Evolutionary conservation across 2,797 vertebrate genomes (phyloP).

Genomic region (Propithecus deckenii): DNA sequence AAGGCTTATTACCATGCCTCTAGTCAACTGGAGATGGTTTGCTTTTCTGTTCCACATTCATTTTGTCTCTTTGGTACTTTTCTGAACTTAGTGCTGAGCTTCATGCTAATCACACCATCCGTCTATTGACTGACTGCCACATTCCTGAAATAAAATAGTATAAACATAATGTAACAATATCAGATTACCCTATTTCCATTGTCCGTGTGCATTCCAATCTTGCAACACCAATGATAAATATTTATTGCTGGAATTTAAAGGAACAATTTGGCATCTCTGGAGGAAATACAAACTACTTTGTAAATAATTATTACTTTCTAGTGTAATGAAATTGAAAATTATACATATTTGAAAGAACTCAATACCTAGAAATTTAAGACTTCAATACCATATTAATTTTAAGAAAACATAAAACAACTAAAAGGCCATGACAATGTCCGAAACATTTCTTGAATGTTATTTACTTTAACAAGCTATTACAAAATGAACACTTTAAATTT

Average conservation of each 20-base stretch:
- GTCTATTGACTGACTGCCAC: constrained; percentile 15
- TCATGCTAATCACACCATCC: constrained; percentile 18
- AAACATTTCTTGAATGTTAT: background rate
- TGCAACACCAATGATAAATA: constrained; percentile 25
- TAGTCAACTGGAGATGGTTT: background rate
- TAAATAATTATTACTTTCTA: constrained; percentile 23
- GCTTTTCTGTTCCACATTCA: constrained; percentile 38
- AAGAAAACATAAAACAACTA: constrained; percentile 18
- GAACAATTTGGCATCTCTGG: background rate
- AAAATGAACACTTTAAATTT: constrained; percentile 36
- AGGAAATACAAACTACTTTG: background rate
- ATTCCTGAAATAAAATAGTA: constrained; percentile 15
- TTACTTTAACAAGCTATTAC: constrained; percentile 14
- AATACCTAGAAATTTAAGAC: background rate
- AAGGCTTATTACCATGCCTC: background rate
- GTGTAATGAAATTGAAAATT: constrained; percentile 48
- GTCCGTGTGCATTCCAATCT: background rate
- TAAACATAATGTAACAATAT: constrained; percentile 17
- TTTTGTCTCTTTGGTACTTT: background rate
- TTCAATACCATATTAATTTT: background rate
- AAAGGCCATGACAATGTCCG: background rate
- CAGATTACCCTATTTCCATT: constrained; percentile 33
- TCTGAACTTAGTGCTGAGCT: constrained; percentile 30
- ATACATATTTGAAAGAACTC: background rate
- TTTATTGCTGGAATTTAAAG: constrained; percentile 37